Percentiles rank a stretch among this genome's conserved stretches.
Evolutionary conservation across 2,113 vertebrate species (phyloP).

Genomic region (Clarias batrachus): DNA sequence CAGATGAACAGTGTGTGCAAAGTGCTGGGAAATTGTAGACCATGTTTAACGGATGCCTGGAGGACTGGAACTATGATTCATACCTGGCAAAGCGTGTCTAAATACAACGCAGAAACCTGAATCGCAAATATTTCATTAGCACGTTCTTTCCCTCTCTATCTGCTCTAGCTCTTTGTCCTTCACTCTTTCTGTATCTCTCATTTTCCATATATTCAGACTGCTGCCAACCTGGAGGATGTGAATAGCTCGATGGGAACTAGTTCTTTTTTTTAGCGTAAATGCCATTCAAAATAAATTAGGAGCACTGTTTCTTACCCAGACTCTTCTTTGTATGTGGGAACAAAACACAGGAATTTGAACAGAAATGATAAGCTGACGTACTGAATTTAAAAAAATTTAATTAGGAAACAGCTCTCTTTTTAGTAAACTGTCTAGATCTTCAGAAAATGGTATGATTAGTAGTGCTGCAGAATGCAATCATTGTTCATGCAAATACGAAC

Average conservation of each 20-base stretch:
- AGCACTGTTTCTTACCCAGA: not conserved
- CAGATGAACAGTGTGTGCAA: conserved; percentile 54
- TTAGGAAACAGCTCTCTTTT: not conserved
- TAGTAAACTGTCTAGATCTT: not conserved
- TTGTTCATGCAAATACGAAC: not conserved
- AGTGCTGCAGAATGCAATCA: not conserved
- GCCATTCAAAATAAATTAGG: conserved; percentile 3
- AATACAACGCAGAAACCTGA: conserved; percentile 43
- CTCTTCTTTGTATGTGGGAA: not conserved
- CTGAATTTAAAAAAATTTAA: conserved; percentile 7
- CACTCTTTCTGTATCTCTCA: conserved; percentile 20
- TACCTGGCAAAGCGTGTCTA: conserved; percentile 52
- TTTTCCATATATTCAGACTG: not conserved
- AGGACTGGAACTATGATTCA: conserved; percentile 43
- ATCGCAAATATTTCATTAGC: conserved; percentile 58
- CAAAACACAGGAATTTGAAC: not conserved
- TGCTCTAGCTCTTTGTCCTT: not conserved
- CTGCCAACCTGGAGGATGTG: not conserved
- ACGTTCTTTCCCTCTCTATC: conserved; percentile 43
- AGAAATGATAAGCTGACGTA: conserved; percentile 2
- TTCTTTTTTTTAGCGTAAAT: not conserved
- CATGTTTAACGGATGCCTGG: conserved; percentile 50
- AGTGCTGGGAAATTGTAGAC: conserved; percentile 54
- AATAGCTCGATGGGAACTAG: not conserved
- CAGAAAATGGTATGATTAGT: not conserved